A percentile compares a stretch with the other conserved stretches of the same genome.
Evolutionary conservation across 2,113 vertebrate genomes (phyloP).

Genomic region (Odontophorus gujanensis): DNA sequence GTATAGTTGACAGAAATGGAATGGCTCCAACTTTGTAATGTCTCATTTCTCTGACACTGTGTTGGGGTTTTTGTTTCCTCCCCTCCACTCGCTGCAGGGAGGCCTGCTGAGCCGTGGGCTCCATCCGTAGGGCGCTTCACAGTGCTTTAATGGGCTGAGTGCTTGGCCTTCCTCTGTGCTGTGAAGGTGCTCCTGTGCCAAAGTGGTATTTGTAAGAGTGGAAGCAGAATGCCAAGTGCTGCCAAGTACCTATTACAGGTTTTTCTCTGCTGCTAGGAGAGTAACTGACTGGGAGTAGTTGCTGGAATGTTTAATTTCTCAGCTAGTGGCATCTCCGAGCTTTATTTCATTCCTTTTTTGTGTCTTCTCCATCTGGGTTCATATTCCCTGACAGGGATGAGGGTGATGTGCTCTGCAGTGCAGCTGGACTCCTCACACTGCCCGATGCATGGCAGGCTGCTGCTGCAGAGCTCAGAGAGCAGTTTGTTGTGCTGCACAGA

Average conservation of each 20-base stretch:
- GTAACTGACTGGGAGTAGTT: not conserved
- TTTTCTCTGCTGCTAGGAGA: not conserved
- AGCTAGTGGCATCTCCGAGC: not conserved
- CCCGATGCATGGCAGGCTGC: fast-evolving
- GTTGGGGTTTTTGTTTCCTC: not conserved
- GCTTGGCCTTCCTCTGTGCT: not conserved
- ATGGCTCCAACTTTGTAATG: not conserved
- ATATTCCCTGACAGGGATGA: not conserved
- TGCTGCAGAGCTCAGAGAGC: no score
- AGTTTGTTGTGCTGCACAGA: fast-evolving
- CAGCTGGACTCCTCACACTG: no score
- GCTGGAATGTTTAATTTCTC: not conserved
- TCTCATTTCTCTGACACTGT: not conserved
- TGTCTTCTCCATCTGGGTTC: not conserved
- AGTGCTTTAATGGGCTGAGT: not conserved
- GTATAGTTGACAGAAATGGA: not conserved
- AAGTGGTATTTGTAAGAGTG: fast-evolving
- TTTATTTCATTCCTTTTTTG: fast-evolving
- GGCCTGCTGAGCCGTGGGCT: not conserved
- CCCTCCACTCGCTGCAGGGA: fast-evolving
- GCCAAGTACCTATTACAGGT: not conserved
- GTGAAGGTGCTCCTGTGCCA: not conserved
- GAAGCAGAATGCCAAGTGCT: not conserved
- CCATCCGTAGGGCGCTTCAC: not conserved
- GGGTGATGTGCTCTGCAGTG: no score